Base-by-base conservation (phyloP, 2,888 invertebrate genomes). In the Melieria picta region DNA sequence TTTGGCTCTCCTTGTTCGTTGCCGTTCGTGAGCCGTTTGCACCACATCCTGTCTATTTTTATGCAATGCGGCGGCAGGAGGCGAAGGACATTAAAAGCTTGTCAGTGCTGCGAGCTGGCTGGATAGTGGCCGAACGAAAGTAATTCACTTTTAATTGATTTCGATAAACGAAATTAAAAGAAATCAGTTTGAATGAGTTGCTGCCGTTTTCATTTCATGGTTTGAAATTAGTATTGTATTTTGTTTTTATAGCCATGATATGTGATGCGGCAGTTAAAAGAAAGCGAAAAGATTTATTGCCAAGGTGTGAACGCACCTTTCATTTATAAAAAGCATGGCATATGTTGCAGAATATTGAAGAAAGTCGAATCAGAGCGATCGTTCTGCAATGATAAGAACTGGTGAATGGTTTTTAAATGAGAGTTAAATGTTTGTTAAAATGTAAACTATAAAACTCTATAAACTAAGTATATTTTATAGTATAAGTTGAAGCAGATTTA, bases 61-160 rank as follows among this genome's bases (percentile, higher is more conserved):
- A 13, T 52, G 52, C 30, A 30, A 30, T 30, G 30, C 30, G 30
- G 2, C 30, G 3, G 30, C 30, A 52, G 1, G 4, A 52, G 7
- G 52, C 11, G 5, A 52, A 52, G 11, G 13, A 7, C 13, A 52
- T 52, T 52, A 13, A 5, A 52, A 52, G 52, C 6, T 52, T 7
- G 52, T 52, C 52, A 52, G 13, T 52, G 11, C 13, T 11, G 11
- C 52, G 30, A 52, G 52, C 13, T 13, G 13, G 52, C 30, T 30
- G 30, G 3, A 30, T 30, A 30, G 30, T 30, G 30, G 30, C 13
- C 13, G 11, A 52, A 13, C 52, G 52, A 11, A n/a, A 11, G 52
- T 52, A 52, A 52, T 7, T 52, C 13, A 5, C 52, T 52, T 52
- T 52, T 52, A 52, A 52, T 52, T 52, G 52, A 52, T 52, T 52